These are phyloP conservation scores for Cylloceria caligata DNA, from an alignment of 2,888 invertebrate genomes.

Conservation along the genomic window DNA sequence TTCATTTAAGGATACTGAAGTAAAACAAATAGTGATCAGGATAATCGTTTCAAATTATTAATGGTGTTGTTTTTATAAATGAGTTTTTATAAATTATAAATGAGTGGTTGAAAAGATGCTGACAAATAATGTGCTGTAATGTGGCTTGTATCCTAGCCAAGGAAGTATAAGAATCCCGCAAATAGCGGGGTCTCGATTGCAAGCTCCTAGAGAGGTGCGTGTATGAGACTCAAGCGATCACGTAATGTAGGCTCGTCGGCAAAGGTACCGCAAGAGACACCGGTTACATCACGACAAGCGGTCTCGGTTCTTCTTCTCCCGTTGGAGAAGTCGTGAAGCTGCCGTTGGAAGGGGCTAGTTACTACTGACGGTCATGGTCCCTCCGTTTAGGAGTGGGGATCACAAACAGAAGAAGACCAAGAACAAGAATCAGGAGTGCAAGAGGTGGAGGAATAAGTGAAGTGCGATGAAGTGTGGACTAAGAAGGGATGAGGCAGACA, in stretches of 20 bases:
- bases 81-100: too few species aligned
- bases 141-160: neutral
- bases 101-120: neutral
- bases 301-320: constrained; percentile 67
- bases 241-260: constrained; percentile 84
- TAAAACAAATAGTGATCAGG: neutral
- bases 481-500: constrained; percentile 23
- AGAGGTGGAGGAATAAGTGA: constrained; percentile 24
- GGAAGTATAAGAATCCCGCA: constrained; percentile 14
- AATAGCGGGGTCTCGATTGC: constrained; percentile 66
- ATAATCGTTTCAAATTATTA: too few species aligned
- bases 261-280: constrained; percentile 82
- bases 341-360: constrained; percentile 34
- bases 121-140: neutral
- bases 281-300: constrained; percentile 80
- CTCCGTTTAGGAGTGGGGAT: constrained; percentile 14
- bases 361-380: neutral
- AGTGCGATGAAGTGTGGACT: constrained; percentile 18
- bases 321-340: constrained; percentile 42
- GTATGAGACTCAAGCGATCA: constrained; percentile 74
- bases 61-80: too few species aligned
- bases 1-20: neutral
- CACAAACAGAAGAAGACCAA: constrained; percentile 33
- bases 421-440: constrained; percentile 35
- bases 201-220: constrained; percentile 56